Base-by-base conservation (phyloP, 2,888 invertebrate genomes). In the Odontomyia ornata region DNA sequence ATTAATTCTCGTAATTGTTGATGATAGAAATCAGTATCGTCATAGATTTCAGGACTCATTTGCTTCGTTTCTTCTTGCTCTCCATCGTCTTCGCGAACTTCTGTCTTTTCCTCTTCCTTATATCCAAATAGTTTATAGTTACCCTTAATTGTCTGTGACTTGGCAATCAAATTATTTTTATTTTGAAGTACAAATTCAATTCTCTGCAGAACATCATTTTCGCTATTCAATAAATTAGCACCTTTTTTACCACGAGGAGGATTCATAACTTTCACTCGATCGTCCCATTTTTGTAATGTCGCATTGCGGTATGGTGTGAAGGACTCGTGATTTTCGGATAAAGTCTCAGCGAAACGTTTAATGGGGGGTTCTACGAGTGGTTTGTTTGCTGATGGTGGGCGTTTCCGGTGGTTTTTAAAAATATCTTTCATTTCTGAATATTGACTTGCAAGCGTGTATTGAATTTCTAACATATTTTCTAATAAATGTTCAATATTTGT, bases 11-110 rank as follows among this genome's bases (percentile, higher is more conserved):
- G 89, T 60, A 99, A 87, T 76, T 98, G 88, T 83, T 97, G 95
- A 86, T 98, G 97, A 86, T 99, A 99, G 85, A 99, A 99, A 84
- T 99, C 99, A 82, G 94, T 95, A 84, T 99, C 99, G 85, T 99
- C 98, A 87, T 96, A 99, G 82, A 98, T 94, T 87, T 98, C 95
- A 0, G 89, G 83, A 83, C 95, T 92, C 80, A 91, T 91, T 80
- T 90, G 90, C 77, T 87, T 83, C 71, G 88, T 87, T 80, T 87
- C 87, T 21, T 87, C 83, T 72, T 80, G 82, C 85, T 13, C 79
- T 0, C 81, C 82, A 76, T 84, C 86, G 21, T 79, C 78, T 64
- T 82, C 83, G 81, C 83, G 83, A 52, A 82, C 80, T 30, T 77
- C 77, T 46, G 78, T 75, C 23, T 69, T 25, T 3, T 21, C 46